Conservation (phyloP, 2,113 vertebrate genomes). For the Heterocephalus glaber region DNA sequence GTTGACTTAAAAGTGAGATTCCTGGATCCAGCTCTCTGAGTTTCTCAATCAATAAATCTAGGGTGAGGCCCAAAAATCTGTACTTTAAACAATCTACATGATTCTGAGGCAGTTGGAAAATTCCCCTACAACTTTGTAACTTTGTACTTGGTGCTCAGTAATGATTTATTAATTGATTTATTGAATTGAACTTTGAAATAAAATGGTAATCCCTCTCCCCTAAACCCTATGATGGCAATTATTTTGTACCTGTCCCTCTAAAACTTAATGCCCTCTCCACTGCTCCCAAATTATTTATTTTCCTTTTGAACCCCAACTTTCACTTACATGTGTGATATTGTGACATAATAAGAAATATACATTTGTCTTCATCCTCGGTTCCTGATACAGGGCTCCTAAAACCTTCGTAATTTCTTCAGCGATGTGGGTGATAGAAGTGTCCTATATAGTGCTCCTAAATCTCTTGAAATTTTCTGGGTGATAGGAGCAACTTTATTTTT, state of each 20-base stretch:
- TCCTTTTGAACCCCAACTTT: neutral
- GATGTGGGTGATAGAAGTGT: neutral
- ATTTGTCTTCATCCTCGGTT: neutral
- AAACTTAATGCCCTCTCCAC: neutral
- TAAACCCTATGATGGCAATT: neutral
- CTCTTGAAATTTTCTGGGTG: neutral
- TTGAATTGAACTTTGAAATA: conserved; percentile 29
- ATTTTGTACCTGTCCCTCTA: neutral
- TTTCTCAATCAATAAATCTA: conserved; percentile 10
- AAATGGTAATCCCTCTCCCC: neutral
- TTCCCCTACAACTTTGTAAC: neutral
- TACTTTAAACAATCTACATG: neutral
- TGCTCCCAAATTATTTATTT: neutral
- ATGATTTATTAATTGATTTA: neutral
- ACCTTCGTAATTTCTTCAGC: neutral
- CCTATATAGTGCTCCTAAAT: neutral
- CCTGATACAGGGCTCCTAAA: neutral
- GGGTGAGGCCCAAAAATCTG: neutral
- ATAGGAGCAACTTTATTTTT: neutral
- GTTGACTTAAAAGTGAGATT: neutral
- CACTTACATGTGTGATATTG: neutral
- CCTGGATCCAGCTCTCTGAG: neutral
- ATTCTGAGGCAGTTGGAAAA: neutral
- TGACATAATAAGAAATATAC: neutral
- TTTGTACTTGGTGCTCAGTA: neutral